Evolutionary conservation across 2,797 vertebrate species (phyloP).

Genomic region (Alosa sapidissima): DNA sequence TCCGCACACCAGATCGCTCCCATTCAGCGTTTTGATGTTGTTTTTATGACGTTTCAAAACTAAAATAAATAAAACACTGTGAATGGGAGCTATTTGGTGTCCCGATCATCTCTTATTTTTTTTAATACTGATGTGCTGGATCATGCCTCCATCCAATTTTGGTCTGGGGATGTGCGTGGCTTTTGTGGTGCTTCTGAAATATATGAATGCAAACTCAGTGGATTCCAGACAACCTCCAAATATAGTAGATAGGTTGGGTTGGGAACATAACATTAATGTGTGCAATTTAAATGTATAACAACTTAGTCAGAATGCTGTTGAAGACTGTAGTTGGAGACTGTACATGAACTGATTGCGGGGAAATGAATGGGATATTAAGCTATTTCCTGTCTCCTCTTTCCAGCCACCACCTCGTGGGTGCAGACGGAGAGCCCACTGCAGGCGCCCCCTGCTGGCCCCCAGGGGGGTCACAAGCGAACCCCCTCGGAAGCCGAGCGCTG

Average conservation of each 20-base stretch:
- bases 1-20: no score
- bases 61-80: no score
- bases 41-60: no score
- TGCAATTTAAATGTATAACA: neutral
- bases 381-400: slow-evolving; percentile 10
- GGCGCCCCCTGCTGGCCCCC: slow-evolving; percentile 67
- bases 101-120: no score
- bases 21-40: no score
- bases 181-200: no score
- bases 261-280: neutral
- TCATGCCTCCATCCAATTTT: no score
- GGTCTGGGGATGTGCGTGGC: no score
- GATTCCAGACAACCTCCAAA: neutral
- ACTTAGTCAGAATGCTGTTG: neutral
- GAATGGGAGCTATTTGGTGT: no score
- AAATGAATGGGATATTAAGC: neutral
- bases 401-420: slow-evolving; percentile 78
- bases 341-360: neutral
- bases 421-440: slow-evolving; percentile 70
- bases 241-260: neutral
- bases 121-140: no score
- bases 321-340: neutral
- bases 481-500: slow-evolving; percentile 91
- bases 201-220: neutral
- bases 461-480: slow-evolving; percentile 83